phyloP scores from a whole-genome alignment of 2,797 vertebrate species.

The Microtus obscurus region DNA sequence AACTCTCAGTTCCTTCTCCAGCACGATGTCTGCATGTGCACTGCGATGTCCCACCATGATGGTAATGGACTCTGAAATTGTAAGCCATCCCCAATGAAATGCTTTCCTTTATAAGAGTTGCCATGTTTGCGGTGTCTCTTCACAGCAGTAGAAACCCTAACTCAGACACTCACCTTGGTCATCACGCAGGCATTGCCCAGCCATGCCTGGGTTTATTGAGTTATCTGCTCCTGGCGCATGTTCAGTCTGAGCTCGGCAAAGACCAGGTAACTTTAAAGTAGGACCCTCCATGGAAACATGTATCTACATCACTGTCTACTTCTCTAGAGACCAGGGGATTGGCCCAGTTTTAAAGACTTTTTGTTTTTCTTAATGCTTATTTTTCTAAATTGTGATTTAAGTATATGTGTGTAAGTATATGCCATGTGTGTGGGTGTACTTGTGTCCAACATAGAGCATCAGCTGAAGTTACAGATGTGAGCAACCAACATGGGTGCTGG shows the following conservation, averaged over 20 bases:
- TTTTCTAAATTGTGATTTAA: background rate
- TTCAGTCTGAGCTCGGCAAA: too few relatives aligned
- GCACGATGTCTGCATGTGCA: background rate
- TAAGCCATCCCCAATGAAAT: background rate
- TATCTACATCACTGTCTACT: too few relatives aligned
- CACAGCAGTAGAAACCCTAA: background rate
- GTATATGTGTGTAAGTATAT: background rate
- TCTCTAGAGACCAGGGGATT: background rate
- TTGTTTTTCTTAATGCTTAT: background rate
- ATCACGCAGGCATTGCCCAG: fast-evolving
- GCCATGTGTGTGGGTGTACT: too few relatives aligned
- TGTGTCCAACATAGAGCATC: background rate
- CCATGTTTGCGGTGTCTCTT: background rate
- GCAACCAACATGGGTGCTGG: background rate
- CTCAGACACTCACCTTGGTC: background rate
- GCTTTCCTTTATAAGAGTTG: background rate
- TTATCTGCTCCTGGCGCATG: fast-evolving
- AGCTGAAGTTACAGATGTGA: background rate
- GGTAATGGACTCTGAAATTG: background rate
- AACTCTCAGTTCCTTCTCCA: background rate
- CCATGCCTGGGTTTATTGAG: fast-evolving
- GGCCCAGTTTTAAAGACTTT: background rate
- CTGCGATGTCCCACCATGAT: background rate
- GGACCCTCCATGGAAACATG: fast-evolving
- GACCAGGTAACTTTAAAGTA: fast-evolving